Conservation (phyloP, 2,113 vertebrate species). For the Misgurnus mizolepis region DNA sequence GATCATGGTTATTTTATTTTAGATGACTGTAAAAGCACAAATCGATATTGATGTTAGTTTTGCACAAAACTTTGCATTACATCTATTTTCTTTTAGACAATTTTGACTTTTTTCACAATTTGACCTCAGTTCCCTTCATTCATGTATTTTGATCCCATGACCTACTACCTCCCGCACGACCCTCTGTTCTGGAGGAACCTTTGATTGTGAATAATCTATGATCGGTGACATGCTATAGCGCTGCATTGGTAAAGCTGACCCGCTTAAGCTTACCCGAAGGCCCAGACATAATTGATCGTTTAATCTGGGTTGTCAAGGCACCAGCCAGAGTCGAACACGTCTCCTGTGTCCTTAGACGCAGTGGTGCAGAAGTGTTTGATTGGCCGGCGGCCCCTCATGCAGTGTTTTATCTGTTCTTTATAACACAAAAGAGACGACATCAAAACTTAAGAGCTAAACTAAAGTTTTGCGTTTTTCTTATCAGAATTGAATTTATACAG, state of each 20-base stretch:
- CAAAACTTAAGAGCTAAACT: conserved; percentile 26
- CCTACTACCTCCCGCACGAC: neutral
- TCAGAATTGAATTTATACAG: neutral
- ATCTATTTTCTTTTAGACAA: too few relatives aligned
- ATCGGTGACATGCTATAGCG: conserved; percentile 5
- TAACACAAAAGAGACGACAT: neutral
- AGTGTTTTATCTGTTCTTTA: conserved; percentile 7
- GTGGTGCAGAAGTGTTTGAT: conserved; percentile 37
- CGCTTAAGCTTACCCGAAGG: conserved; percentile 15
- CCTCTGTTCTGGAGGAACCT: neutral
- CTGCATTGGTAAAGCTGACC: conserved; percentile 2
- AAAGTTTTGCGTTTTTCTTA: neutral
- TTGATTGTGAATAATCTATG: conserved; percentile 23
- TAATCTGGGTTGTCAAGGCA: conserved; percentile 35
- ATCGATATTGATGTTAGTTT: neutral
- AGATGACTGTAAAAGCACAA: neutral
- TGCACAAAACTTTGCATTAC: neutral
- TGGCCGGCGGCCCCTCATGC: conserved; percentile 4
- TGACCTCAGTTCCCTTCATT: neutral
- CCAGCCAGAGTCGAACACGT: conserved; percentile 24
- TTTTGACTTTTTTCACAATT: too few relatives aligned
- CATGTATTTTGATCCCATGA: conserved; percentile 1
- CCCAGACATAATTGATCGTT: conserved; percentile 29
- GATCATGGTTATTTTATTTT: too few relatives aligned
- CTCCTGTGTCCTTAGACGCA: conserved; percentile 30